Percentiles rank a stretch among this genome's conserved stretches.
These are phyloP conservation scores for Channallabes apus DNA, from an alignment of 2,797 vertebrate genomes.

Conservation along the genomic window DNA sequence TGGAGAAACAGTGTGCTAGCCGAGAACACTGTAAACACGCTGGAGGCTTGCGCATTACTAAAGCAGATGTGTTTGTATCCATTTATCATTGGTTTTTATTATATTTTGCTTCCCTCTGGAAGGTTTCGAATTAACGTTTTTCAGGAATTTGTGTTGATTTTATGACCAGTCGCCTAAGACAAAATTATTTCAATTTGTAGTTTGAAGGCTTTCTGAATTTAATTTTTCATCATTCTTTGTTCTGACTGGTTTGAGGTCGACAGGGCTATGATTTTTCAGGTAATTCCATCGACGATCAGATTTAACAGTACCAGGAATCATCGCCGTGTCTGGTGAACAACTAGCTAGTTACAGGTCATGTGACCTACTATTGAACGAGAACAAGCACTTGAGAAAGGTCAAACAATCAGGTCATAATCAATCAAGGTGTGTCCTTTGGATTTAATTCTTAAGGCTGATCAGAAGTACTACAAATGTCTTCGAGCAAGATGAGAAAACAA, in stretches of 20 bases:
- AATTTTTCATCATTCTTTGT: background rate
- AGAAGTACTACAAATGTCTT: background rate
- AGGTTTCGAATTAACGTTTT: background rate
- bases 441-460: too few relatives aligned
- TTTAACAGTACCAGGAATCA: background rate
- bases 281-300: background rate
- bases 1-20: background rate
- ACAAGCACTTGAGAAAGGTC: too few relatives aligned
- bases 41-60: background rate
- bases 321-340: background rate
- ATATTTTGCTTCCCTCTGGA: background rate
- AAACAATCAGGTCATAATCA: background rate
- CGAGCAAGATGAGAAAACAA: background rate
- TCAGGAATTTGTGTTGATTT: background rate
- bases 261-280: background rate
- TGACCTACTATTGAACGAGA: background rate
- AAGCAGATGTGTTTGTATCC: background rate
- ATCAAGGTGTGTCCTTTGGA: background rate
- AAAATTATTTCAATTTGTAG: background rate
- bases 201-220: background rate
- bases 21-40: constrained; percentile 14
- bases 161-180: background rate
- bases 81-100: background rate
- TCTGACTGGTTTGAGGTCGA: background rate
- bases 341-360: background rate